Percentiles rank a stretch among this genome's conserved stretches.
phyloP scores from a whole-genome alignment of 2,888 invertebrate genomes.

The Achlya flavicornis region DNA sequence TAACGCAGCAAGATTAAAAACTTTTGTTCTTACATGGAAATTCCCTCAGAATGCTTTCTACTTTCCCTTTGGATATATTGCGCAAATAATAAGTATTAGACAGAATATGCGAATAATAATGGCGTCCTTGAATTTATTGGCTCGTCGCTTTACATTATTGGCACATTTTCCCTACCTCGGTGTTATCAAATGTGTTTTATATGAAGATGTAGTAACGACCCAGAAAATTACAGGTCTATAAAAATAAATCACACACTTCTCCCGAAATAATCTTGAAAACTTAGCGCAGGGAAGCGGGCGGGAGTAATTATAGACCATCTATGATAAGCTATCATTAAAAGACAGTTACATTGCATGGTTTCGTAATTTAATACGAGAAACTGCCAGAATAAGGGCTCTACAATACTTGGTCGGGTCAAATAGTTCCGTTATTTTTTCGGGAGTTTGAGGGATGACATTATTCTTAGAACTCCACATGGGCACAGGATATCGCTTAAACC shows the following conservation, averaged over 20 bases:
- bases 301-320: constrained; percentile 8
- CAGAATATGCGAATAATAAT: constrained; percentile 5
- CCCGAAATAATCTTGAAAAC: constrained; percentile 12
- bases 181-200: background rate
- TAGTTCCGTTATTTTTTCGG: background rate
- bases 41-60: constrained; percentile 4
- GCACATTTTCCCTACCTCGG: constrained; percentile 3
- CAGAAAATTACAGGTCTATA: constrained; percentile 9
- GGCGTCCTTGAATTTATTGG: background rate
- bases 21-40: constrained; percentile 9
- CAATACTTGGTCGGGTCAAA: background rate
- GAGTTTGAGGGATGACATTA: background rate
- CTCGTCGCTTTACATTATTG: background rate
- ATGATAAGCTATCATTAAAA: constrained; percentile 7
- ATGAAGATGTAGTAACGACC: background rate
- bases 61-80: background rate
- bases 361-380: background rate
- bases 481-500: background rate
- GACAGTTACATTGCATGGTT: background rate
- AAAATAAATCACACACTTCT: constrained; percentile 9
- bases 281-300: constrained; percentile 2
- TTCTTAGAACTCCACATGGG: background rate
- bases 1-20: constrained; percentile 31
- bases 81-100: background rate
- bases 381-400: background rate